phyloP scores from a whole-genome alignment of 92 coral and sea anemone genomes.

The Paragorgia papillata region DNA sequence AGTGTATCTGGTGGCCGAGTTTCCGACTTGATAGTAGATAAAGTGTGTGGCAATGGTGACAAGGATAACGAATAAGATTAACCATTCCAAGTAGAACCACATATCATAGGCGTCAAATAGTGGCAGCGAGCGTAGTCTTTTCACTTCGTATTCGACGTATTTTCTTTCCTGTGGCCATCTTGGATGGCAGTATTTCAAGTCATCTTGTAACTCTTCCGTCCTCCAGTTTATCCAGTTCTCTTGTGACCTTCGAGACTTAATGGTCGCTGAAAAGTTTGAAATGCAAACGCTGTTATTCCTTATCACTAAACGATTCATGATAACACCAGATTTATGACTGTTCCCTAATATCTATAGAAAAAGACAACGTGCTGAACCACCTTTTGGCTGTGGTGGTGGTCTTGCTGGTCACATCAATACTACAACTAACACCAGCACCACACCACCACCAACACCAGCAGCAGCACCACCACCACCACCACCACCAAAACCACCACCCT shows the following conservation, averaged over 20 bases:
- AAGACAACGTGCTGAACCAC: too few relatives aligned
- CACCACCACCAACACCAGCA: too few relatives aligned
- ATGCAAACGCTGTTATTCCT: too few relatives aligned
- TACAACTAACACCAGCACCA: too few relatives aligned
- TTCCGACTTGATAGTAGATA: conserved; percentile 52
- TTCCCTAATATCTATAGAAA: too few relatives aligned
- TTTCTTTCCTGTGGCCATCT: conserved; percentile 68
- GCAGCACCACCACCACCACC: too few relatives aligned
- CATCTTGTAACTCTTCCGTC: conserved; percentile 50
- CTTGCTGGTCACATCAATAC: too few relatives aligned
- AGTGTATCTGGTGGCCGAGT: conserved; percentile 43
- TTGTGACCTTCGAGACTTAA: conserved; percentile 53
- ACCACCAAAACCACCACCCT: too few relatives aligned
- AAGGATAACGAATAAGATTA: conserved; percentile 58
- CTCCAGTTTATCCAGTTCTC: conserved; percentile 53
- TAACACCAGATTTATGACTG: too few relatives aligned
- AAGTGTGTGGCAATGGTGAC: conserved; percentile 57
- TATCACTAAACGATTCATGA: too few relatives aligned
- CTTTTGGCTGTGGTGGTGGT: too few relatives aligned
- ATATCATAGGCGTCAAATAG: conserved; percentile 48
- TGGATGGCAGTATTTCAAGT: conserved; percentile 66
- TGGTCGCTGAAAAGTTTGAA: conserved; percentile 27
- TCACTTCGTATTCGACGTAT: conserved; percentile 47
- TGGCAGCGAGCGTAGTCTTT: conserved; percentile 35
- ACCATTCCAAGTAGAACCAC: conserved; percentile 73